A percentile compares a stretch with the other conserved stretches of the same genome.
Conservation (phyloP, 2,888 invertebrate genomes). For the Mamestra brassicae region DNA sequence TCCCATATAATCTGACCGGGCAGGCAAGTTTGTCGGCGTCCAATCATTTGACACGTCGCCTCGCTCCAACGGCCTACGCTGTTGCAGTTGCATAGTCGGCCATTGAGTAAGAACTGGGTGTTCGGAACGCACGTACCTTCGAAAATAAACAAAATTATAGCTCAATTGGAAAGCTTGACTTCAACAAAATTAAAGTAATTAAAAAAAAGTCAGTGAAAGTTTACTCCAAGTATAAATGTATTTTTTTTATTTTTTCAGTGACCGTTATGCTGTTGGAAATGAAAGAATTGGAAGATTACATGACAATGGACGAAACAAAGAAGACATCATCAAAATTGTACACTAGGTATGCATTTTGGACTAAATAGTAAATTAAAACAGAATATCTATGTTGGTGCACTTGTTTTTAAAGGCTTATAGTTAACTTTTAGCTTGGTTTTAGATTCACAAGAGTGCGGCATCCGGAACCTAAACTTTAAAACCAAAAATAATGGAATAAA, state of each 20-base stretch:
- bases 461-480: neutral
- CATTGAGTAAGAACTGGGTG: constrained; percentile 79
- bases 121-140: constrained; percentile 83
- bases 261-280: neutral
- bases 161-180: neutral
- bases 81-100: constrained; percentile 80
- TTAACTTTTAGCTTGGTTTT: neutral
- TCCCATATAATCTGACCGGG: constrained; percentile 81
- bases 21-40: constrained; percentile 74
- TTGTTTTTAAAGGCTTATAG: neutral
- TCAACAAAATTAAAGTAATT: constrained; percentile 23
- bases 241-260: constrained; percentile 14
- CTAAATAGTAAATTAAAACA: too few species aligned
- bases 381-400: neutral
- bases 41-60: constrained; percentile 73
- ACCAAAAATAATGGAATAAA: constrained; percentile 1
- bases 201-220: neutral
- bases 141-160: constrained; percentile 28
- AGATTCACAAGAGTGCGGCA: neutral
- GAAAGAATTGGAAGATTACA: neutral
- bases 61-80: constrained; percentile 78
- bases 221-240: neutral
- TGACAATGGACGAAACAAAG: neutral
- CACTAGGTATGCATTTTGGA: neutral
- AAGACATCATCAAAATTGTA: neutral